Base-by-base conservation (phyloP, 53 echinoderm and acorn worm genomes). In the Pentamera pediparva region DNA sequence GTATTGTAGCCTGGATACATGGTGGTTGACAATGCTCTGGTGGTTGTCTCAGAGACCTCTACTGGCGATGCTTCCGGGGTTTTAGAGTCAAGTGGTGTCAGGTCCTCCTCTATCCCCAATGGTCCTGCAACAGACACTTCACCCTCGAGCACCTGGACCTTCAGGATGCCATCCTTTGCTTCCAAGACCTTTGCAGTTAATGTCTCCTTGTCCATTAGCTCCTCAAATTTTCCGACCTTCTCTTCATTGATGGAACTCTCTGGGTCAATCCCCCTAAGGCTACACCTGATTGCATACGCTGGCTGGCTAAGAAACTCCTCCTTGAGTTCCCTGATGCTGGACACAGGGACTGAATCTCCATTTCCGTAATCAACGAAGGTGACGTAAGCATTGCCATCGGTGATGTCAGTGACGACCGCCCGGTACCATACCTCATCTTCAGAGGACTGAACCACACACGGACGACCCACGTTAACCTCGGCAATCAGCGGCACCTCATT, bases 351-450 rank as follows among this genome's bases (percentile, higher is more conserved):
- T 7, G 76, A 40, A 39, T 92, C 98, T 6, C 85, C 77, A 41
- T 98, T 98, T 29, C 98, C 98, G 72, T 98, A 98, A 65, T 98
- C 98, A 17, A 98, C 91, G 57, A 83, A 98, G 10, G 83, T 88
- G 13, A 98, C 91, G 32, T 67, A 67, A 3, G 45, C 45, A 15
- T 32, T 33, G 18, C 85, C 84, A 56, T 83, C 87, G 26, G 61
- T 69, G 4, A 88, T 75, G 2, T 69, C 49, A 18, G 61, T 70
- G 9, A 89, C 76, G 15, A 79, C 86, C 30, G 88, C 92, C 70
- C 92, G 34, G 51, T 88, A 92, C 92, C 92, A 92, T 37, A 80
- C 85, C 32, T 92, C 85, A 59, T 88, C 88, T 37, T 74, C 79
- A 0, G 92, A 85, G 62, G 78, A 88, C 64, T 88, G 79, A 2